phyloP scores from a whole-genome alignment of 2,797 vertebrate genomes.

The Chloroceryle amazona region DNA sequence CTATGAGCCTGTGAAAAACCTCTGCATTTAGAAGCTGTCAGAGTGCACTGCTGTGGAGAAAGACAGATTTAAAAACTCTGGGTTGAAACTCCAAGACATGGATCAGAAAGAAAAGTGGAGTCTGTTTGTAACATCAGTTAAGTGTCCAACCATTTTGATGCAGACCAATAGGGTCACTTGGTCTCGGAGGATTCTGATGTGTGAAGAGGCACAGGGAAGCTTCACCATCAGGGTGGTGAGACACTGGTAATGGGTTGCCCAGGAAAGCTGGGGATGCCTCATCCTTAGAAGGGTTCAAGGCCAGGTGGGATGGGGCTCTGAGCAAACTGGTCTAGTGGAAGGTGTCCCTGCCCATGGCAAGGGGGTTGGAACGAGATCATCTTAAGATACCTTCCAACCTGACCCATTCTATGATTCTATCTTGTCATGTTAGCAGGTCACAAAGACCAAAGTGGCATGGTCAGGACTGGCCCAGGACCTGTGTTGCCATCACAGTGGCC shows the following conservation, averaged over 20 bases:
- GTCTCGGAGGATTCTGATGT: background rate
- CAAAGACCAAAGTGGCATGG: background rate
- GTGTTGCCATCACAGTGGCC: background rate
- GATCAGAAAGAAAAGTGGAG: background rate
- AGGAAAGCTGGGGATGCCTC: no score
- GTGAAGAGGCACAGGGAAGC: background rate
- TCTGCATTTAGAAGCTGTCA: background rate
- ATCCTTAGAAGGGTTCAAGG: no score
- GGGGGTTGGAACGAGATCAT: no score
- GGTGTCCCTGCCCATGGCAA: no score
- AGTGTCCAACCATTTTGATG: background rate
- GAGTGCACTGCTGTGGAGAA: rapidly evolving
- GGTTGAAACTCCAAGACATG: background rate
- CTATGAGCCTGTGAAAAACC: background rate
- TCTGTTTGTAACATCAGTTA: background rate
- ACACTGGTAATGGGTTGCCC: no score
- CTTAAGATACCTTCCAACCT: no score
- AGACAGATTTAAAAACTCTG: background rate
- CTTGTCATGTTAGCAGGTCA: background rate
- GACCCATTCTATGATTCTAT: no score
- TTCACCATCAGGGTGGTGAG: no score
- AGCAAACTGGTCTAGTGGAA: no score
- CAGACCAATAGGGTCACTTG: background rate
- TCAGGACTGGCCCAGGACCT: background rate
- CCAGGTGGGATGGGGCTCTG: no score